Evolutionary conservation across 2,113 vertebrate genomes (phyloP).

Genomic region (Alectura lathami): DNA sequence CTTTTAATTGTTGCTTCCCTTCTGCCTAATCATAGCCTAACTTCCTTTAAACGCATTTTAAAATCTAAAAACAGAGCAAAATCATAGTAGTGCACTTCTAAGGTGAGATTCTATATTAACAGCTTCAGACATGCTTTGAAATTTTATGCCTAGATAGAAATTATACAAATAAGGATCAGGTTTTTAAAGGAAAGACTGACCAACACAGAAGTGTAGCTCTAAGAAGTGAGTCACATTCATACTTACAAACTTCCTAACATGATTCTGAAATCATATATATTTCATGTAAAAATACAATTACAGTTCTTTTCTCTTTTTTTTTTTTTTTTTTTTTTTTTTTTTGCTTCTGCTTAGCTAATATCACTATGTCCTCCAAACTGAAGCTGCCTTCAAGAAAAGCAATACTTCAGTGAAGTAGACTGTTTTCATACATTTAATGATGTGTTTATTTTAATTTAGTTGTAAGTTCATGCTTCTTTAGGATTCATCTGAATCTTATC

Average conservation of each 20-base stretch:
- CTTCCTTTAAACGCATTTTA: neutral
- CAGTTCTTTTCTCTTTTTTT: neutral
- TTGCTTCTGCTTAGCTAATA: neutral
- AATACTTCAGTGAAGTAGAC: neutral
- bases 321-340: too few relatives aligned
- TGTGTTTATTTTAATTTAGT: slow-evolving; percentile 49
- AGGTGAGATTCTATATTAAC: neutral
- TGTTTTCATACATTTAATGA: slow-evolving; percentile 36
- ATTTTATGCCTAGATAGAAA: neutral
- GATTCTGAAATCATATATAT: neutral
- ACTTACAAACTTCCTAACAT: neutral
- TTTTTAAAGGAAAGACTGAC: neutral
- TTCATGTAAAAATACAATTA: neutral
- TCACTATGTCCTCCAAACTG: neutral
- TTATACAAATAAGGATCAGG: neutral
- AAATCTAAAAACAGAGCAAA: neutral
- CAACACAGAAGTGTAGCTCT: neutral
- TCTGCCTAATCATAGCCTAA: neutral
- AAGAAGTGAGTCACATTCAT: neutral
- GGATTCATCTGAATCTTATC: slow-evolving; percentile 1
- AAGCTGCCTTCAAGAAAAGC: neutral
- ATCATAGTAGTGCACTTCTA: neutral
- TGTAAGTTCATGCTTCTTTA: slow-evolving; percentile 16
- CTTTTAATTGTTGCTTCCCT: neutral
- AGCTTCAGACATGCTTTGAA: neutral